These are phyloP conservation scores for Helobdella robusta DNA, from an alignment of 2,888 invertebrate genomes.

Conservation along the genomic window DNA sequence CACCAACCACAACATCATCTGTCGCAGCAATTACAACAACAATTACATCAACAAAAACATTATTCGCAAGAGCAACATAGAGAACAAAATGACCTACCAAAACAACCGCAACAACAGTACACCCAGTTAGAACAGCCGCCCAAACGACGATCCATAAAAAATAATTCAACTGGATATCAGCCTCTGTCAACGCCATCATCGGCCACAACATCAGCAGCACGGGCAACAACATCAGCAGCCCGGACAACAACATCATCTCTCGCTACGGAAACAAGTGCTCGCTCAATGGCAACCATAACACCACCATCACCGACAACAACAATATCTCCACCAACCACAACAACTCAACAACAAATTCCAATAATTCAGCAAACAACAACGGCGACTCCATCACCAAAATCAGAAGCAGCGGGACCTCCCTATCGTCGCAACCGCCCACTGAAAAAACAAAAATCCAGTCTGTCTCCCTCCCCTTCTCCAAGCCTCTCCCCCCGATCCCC, in stretches of 20 bases:
- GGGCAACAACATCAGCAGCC: neutral
- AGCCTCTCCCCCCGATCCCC: constrained; percentile 10
- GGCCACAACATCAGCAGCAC: constrained; percentile 1
- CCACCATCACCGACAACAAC: too few relatives aligned
- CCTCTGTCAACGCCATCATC: neutral
- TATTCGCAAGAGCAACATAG: neutral
- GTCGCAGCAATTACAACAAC: neutral
- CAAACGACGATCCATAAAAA: neutral
- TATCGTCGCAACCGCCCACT: too few relatives aligned
- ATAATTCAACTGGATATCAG: neutral
- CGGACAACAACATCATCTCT: neutral
- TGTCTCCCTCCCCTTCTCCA: constrained; percentile 18
- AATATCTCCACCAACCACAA: too few relatives aligned
- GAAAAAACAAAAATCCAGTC: neutral
- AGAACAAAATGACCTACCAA: neutral
- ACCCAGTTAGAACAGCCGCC: neutral
- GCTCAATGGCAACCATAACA: too few relatives aligned
- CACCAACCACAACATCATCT: neutral
- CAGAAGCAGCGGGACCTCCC: too few relatives aligned
- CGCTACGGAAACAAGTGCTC: neutral
- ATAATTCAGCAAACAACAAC: neutral
- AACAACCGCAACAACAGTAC: constrained; percentile 10
- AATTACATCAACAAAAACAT: neutral
- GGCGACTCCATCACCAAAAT: too few relatives aligned
- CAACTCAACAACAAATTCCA: neutral